Conservation (phyloP, 1,140 invertebrate species). For the Geopemphigus sp. region DNA sequence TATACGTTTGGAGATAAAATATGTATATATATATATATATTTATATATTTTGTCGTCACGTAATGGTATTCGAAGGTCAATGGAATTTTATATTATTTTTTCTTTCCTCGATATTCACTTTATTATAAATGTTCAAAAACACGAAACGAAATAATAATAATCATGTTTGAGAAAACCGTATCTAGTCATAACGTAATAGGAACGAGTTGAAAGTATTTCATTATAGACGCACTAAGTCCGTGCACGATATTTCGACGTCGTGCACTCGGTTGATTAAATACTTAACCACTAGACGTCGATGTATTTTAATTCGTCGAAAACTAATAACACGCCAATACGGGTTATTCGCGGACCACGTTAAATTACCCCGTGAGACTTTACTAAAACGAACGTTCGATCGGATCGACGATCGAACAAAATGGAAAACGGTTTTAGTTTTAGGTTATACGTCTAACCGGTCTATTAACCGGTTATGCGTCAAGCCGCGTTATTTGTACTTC, state of each 20-base stretch:
- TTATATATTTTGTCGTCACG: background rate
- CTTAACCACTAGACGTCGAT: background rate
- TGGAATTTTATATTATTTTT: too few species aligned
- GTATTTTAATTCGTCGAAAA: constrained; percentile 10
- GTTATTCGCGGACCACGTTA: background rate
- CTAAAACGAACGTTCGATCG: too few species aligned
- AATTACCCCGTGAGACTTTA: background rate
- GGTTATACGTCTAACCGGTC: too few species aligned
- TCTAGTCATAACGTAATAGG: background rate
- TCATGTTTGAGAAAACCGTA: background rate
- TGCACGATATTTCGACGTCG: background rate
- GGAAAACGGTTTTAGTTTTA: too few species aligned
- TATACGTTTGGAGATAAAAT: background rate
- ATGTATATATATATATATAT: background rate
- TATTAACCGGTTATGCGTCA: too few species aligned
- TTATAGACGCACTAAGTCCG: background rate
- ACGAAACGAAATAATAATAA: background rate
- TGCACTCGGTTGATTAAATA: constrained; percentile 8
- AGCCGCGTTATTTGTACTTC: too few species aligned
- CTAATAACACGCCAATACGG: background rate
- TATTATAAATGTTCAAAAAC: background rate
- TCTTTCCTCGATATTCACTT: too few species aligned
- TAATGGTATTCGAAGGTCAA: background rate
- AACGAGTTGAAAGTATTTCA: constrained; percentile 9
- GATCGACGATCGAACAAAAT: too few species aligned